These are phyloP conservation scores for Pristionchus maxplancki DNA, from an alignment of 2,888 invertebrate genomes.

Conservation along the genomic window DNA sequence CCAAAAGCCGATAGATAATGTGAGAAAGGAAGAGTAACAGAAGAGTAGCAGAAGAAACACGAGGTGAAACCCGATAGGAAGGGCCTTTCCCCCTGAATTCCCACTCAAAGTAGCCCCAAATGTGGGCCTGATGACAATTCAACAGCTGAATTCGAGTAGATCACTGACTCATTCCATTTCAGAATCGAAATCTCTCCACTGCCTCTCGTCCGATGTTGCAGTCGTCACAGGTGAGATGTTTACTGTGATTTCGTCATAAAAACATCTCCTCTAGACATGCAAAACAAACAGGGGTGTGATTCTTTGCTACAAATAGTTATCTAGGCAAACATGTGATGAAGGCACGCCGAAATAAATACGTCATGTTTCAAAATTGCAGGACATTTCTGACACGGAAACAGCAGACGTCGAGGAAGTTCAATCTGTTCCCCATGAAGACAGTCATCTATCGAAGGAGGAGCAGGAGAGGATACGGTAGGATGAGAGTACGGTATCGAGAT, in stretches of 20 bases:
- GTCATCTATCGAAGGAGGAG: conserved; percentile 72
- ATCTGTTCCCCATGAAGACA: conserved; percentile 56
- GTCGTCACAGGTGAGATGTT: conserved; percentile 69
- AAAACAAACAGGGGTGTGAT: neutral
- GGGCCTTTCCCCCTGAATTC: neutral
- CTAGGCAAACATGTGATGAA: neutral
- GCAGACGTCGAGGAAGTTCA: conserved; percentile 53
- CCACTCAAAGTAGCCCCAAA: neutral
- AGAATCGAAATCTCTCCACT: conserved; percentile 62
- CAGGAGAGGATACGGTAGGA: conserved; percentile 73
- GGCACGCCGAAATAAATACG: neutral
- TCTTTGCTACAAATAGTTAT: neutral
- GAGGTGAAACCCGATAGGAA: neutral
- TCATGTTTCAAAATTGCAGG: conserved; percentile 54
- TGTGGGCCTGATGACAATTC: neutral
- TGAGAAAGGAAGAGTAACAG: conserved; percentile 35
- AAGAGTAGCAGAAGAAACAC: neutral
- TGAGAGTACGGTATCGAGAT: neutral
- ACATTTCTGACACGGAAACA: conserved; percentile 73
- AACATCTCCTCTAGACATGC: neutral
- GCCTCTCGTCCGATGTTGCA: conserved; percentile 66
- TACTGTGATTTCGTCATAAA: neutral
- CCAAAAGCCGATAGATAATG: conserved; percentile 34
- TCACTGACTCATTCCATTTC: conserved; percentile 45
- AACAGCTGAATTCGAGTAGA: neutral